phyloP scores from a whole-genome alignment of 1,140 invertebrate genomes.

The Phocides pigmalion region DNA sequence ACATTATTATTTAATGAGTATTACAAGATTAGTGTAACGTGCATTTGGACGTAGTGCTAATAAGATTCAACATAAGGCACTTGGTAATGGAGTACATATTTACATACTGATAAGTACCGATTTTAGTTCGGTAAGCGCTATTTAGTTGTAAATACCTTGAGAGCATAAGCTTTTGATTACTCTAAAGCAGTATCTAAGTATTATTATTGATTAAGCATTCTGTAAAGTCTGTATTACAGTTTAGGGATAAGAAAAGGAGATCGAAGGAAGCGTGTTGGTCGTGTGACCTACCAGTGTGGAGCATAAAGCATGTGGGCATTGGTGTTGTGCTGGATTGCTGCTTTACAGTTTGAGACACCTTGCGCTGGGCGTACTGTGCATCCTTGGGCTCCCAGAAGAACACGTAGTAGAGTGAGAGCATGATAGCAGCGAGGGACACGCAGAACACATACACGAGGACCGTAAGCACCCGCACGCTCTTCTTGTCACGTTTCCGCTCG shows the following conservation, averaged over 20 bases:
- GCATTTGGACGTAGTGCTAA: too few species aligned
- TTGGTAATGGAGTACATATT: not conserved
- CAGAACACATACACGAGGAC: slow-evolving; percentile 97
- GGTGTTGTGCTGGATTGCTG: slow-evolving; percentile 79
- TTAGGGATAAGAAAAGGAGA: not conserved
- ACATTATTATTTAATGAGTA: too few species aligned
- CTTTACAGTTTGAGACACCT: slow-evolving; percentile 78
- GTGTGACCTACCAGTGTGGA: slow-evolving; percentile 82
- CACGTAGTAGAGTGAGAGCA: slow-evolving; percentile 97
- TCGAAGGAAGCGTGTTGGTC: slow-evolving; percentile 50
- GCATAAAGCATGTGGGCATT: slow-evolving; percentile 82
- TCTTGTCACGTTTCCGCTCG: slow-evolving; percentile 93
- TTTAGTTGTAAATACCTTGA: slow-evolving; percentile 3
- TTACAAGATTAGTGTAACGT: too few species aligned
- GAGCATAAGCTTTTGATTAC: slow-evolving; percentile 20
- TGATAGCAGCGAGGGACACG: slow-evolving; percentile 97
- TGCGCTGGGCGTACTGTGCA: slow-evolving; percentile 76
- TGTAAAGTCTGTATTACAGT: slow-evolving; percentile 28
- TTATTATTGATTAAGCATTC: not conserved
- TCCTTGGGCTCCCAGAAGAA: slow-evolving; percentile 95
- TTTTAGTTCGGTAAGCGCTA: slow-evolving; percentile 5
- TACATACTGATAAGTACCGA: not conserved
- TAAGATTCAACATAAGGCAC: too few species aligned
- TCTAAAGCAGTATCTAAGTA: slow-evolving; percentile 7
- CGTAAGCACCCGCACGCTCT: slow-evolving; percentile 95